These are phyloP conservation scores for Vanessa atalanta DNA, from an alignment of 1,140 invertebrate species.

Conservation along the genomic window DNA sequence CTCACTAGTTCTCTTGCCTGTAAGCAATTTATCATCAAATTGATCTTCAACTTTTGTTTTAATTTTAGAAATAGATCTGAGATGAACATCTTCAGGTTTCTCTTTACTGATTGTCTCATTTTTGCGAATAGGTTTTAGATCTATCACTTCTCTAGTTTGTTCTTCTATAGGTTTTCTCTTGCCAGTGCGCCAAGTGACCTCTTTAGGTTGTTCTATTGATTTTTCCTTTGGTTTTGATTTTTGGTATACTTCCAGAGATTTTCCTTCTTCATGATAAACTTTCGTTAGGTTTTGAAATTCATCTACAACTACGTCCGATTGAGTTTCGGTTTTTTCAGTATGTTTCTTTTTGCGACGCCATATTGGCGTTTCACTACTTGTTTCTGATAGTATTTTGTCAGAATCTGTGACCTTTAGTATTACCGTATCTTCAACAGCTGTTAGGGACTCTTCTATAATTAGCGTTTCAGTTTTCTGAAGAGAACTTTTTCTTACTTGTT, in stretches of 20 bases:
- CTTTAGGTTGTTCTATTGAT: not conserved
- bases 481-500: constrained; percentile 48
- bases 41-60: constrained; percentile 16
- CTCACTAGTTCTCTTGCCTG: constrained; percentile 59
- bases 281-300: too few relatives aligned
- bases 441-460: constrained; percentile 57
- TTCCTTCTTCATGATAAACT: not conserved
- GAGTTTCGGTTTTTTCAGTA: too few relatives aligned
- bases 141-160: constrained; percentile 49
- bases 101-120: constrained; percentile 16
- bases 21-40: constrained; percentile 4
- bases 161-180: constrained; percentile 6
- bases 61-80: constrained; percentile 28
- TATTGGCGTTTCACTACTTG: constrained; percentile 11
- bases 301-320: too few relatives aligned
- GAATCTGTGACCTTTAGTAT: constrained; percentile 55
- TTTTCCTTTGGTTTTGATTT: not conserved
- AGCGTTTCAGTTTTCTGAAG: constrained; percentile 49
- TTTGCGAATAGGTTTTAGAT: constrained; percentile 43
- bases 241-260: not conserved
- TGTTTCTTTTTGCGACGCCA: too few relatives aligned
- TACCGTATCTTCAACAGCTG: constrained; percentile 63
- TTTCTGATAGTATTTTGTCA: constrained; percentile 17
- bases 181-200: constrained; percentile 3
- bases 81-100: constrained; percentile 30